Conservation (phyloP, 2,113 vertebrate genomes). For the Halcyon senegalensis region DNA sequence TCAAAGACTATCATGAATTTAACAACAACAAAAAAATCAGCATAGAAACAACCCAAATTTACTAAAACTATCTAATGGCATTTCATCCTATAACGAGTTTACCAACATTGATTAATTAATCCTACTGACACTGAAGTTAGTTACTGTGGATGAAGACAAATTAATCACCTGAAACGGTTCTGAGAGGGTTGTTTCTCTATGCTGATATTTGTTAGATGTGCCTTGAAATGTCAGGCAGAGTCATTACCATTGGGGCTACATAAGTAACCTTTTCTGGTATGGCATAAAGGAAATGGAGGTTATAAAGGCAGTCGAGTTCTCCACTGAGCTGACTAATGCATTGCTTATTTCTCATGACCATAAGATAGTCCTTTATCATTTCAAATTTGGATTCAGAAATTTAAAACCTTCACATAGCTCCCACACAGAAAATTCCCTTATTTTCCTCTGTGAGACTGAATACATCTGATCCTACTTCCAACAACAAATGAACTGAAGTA, state of each 20-base stretch:
- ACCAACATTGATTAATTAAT: neutral
- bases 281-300: neutral
- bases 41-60: neutral
- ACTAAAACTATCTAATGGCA: neutral
- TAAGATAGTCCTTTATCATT: neutral
- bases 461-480: neutral
- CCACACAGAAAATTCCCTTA: neutral
- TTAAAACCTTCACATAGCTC: neutral
- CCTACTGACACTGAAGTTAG: neutral
- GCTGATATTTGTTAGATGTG: constrained; percentile 22
- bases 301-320: constrained; percentile 21
- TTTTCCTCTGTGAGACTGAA: neutral
- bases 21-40: neutral
- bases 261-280: constrained; percentile 15
- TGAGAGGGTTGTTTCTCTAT: neutral
- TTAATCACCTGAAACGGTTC: neutral
- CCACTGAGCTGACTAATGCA: neutral
- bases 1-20: neutral
- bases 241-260: neutral
- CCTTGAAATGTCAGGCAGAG: constrained; percentile 47
- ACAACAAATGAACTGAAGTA: neutral
- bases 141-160: constrained; percentile 4
- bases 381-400: neutral
- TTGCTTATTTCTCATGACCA: neutral
- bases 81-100: neutral